These are phyloP conservation scores for Colistium nudipinnis DNA, from an alignment of 2,113 vertebrate genomes.

Conservation along the genomic window DNA sequence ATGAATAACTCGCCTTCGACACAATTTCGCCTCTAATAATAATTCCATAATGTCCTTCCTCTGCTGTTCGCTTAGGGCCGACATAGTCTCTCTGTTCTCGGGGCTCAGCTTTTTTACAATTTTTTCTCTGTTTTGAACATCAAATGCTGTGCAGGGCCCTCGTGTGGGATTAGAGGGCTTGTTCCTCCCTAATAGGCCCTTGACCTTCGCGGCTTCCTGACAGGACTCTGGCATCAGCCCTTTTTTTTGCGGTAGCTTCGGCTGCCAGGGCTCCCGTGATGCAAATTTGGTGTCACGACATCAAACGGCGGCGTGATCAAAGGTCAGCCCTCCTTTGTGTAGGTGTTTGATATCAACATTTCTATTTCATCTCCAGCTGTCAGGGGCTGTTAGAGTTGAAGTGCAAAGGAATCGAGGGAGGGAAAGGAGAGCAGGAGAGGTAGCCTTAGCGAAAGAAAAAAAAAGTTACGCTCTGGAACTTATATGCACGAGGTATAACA, in stretches of 20 bases:
- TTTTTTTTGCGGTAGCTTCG: slow-evolving; percentile 77
- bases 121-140: slow-evolving; percentile 69
- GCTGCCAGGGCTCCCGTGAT: slow-evolving; percentile 82
- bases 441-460: slow-evolving; percentile 43
- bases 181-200: slow-evolving; percentile 83
- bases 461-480: slow-evolving; percentile 10
- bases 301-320: slow-evolving; percentile 91
- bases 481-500: slow-evolving; percentile 11
- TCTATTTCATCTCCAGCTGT: slow-evolving; percentile 90
- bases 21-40: slow-evolving; percentile 35
- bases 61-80: slow-evolving; percentile 38
- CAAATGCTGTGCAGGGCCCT: slow-evolving; percentile 69
- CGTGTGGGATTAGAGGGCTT: slow-evolving; percentile 75
- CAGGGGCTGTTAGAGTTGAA: slow-evolving; percentile 83
- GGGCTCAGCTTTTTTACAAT: slow-evolving; percentile 68
- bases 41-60: slow-evolving; percentile 43
- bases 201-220: slow-evolving; percentile 87
- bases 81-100: slow-evolving; percentile 56
- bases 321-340: slow-evolving; percentile 92
- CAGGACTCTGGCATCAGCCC: slow-evolving; percentile 83
- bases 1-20: slow-evolving; percentile 35
- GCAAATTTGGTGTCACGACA: slow-evolving; percentile 94
- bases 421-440: slow-evolving; percentile 42
- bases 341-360: slow-evolving; percentile 92
- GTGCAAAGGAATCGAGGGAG: slow-evolving; percentile 68